Evolutionary conservation across 2,113 vertebrate genomes (phyloP).

Genomic region (Thalassarche chlororhynchos): DNA sequence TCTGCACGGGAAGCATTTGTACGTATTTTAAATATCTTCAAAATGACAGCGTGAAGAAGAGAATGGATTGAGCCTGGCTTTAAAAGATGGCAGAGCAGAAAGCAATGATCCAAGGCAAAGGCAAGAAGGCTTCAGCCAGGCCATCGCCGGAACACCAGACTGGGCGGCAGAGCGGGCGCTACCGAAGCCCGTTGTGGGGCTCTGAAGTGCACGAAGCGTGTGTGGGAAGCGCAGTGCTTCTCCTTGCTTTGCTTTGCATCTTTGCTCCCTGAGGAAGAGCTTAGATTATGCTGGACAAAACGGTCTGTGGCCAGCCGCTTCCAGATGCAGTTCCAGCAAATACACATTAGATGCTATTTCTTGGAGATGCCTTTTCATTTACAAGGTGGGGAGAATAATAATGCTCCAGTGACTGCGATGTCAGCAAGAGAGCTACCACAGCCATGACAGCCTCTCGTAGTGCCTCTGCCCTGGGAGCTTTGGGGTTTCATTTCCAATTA

Average conservation of each 20-base stretch:
- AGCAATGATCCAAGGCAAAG: accelerated
- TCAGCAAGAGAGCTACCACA: background rate
- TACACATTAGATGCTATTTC: background rate
- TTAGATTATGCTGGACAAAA: background rate
- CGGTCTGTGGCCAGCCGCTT: background rate
- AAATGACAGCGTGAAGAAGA: background rate
- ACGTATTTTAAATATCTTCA: background rate
- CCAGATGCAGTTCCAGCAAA: background rate
- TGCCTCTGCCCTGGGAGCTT: background rate
- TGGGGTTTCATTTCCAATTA: background rate
- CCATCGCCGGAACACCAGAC: background rate
- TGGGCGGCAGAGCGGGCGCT: background rate
- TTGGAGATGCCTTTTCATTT: background rate
- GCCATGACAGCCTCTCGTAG: background rate
- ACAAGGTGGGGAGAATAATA: background rate
- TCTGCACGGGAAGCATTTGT: background rate
- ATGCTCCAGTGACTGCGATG: background rate
- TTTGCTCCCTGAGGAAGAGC: background rate
- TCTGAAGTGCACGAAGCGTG: accelerated
- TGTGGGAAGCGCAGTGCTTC: background rate
- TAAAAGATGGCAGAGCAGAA: background rate
- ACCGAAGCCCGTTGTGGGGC: accelerated
- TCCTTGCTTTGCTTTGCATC: background rate
- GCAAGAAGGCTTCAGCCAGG: background rate
- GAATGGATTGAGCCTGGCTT: background rate